Base-by-base conservation (phyloP, 2,797 vertebrate genomes). In the Tragopan temminckii region DNA sequence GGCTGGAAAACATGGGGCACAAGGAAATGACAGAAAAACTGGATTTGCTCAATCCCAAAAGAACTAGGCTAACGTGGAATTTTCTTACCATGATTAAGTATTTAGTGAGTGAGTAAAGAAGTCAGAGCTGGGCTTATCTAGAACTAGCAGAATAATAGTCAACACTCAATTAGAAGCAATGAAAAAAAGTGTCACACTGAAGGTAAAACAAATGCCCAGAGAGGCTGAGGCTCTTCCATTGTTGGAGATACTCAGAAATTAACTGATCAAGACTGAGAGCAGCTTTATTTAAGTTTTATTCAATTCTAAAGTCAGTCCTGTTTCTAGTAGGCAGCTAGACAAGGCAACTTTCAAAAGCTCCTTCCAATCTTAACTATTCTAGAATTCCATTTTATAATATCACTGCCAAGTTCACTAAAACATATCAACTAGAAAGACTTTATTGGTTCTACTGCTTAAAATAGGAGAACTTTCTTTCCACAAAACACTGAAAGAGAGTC, bases 1-100 rank as follows among this genome's bases (percentile, higher is more conserved):
- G 23, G 3, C 35, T 67, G 35, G 5, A 71, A 43, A 25, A 50
- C 4, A 3, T 2, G 6, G 1, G 31, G n/a, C 36, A 36, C 3
- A 8, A 66, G 33, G 48, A 52, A 7, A 17, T 52, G 7, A 7
- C 33, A 11, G 72, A 27, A 19, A 7, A 86, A 80, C 4, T 59
- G 24, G 4, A 10, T 67, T 62, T 20, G 17, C 48, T 45, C 7
- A 46, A 17, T 7, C 13, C 4, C 5, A 9, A 38, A 29, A 40
- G 14, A 52, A 38, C 1, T 48, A 74, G 43, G 3, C 4, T 57
- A 6, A 18, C 10, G 5, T 69, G 13, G 13, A 9, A 43, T 64
- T 64, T 46, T 74, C 57, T 8, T 48, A 7, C 5, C 27, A 57
- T 38, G 33, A 68, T 15, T 4, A 61, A 18, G 13, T 53, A 23